These are phyloP conservation scores for Drosophila repleta DNA, from an alignment of 1,140 invertebrate genomes.

Conservation along the genomic window DNA sequence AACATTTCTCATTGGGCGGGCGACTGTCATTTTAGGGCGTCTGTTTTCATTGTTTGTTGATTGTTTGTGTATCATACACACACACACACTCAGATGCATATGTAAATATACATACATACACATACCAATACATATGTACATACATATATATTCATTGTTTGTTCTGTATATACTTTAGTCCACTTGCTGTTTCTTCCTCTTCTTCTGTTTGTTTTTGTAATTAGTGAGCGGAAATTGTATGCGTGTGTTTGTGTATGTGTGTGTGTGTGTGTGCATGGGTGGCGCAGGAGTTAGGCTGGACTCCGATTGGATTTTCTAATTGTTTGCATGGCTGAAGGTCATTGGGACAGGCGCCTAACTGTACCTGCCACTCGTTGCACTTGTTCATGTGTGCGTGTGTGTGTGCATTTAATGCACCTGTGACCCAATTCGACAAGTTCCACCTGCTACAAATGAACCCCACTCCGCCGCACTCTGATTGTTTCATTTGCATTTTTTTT, in stretches of 20 bases:
- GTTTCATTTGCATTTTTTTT: background rate
- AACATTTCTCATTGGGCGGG: slow-evolving; percentile 25
- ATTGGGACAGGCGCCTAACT: slow-evolving; percentile 25
- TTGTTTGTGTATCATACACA: slow-evolving; percentile 27
- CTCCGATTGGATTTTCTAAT: background rate
- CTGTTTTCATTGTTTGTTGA: slow-evolving; percentile 8
- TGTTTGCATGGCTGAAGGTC: slow-evolving; percentile 40
- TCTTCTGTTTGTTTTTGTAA: slow-evolving; percentile 55
- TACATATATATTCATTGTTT: slow-evolving; percentile 9
- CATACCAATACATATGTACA: background rate
- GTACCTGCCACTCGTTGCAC: background rate
- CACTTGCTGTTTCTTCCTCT: slow-evolving; percentile 3
- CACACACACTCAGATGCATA: too few relatives aligned
- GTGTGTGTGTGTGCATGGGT: slow-evolving; percentile 16
- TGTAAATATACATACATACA: background rate
- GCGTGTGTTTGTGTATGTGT: slow-evolving; percentile 32
- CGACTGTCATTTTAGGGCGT: slow-evolving; percentile 11
- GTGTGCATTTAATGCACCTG: slow-evolving; percentile 18
- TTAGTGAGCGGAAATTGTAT: slow-evolving; percentile 66
- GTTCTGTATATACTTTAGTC: slow-evolving; percentile 29
- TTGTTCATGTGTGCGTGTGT: background rate
- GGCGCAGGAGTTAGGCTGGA: background rate
- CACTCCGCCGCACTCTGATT: background rate
- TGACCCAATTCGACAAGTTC: slow-evolving; percentile 20
- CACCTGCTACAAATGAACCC: background rate